Percentiles rank a stretch among this genome's conserved stretches.
These are phyloP conservation scores for Neolamprologus longior DNA, from an alignment of 2,113 vertebrate species.

Conservation along the genomic window DNA sequence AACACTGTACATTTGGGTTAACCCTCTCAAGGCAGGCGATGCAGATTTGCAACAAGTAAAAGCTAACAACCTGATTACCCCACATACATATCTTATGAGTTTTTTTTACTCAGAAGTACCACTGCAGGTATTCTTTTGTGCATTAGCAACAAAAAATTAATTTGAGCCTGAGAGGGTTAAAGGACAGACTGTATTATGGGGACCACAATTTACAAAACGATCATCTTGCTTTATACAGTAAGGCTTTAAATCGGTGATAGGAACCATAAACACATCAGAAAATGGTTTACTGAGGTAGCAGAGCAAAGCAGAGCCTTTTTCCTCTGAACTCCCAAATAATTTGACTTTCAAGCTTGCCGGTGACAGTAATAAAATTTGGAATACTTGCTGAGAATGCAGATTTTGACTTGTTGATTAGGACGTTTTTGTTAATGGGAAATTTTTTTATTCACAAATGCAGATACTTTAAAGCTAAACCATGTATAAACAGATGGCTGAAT, in stretches of 20 bases:
- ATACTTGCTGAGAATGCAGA: not conserved
- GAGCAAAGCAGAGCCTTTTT: not conserved
- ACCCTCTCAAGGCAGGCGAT: not conserved
- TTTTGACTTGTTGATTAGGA: not conserved
- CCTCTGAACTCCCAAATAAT: not conserved
- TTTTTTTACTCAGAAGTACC: not conserved
- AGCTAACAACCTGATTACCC: not conserved
- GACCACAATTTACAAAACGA: not conserved
- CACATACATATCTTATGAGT: not conserved
- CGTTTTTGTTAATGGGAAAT: not conserved
- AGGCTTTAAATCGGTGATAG: not conserved
- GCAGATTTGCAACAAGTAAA: not conserved
- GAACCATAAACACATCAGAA: not conserved
- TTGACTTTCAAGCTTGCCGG: not conserved
- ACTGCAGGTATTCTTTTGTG: not conserved
- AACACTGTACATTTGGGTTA: not conserved
- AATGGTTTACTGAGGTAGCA: not conserved
- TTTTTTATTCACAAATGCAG: accelerated
- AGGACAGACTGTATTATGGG: not conserved
- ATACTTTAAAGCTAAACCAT: not conserved
- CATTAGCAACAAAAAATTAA: not conserved
- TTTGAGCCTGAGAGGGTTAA: not conserved
- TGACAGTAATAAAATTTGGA: not conserved
- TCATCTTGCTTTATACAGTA: not conserved
- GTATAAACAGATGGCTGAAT: not conserved